A percentile compares a stretch with the other conserved stretches of the same genome.
Conservation (phyloP, 2,797 vertebrate species). For the Ibycter americanus region DNA sequence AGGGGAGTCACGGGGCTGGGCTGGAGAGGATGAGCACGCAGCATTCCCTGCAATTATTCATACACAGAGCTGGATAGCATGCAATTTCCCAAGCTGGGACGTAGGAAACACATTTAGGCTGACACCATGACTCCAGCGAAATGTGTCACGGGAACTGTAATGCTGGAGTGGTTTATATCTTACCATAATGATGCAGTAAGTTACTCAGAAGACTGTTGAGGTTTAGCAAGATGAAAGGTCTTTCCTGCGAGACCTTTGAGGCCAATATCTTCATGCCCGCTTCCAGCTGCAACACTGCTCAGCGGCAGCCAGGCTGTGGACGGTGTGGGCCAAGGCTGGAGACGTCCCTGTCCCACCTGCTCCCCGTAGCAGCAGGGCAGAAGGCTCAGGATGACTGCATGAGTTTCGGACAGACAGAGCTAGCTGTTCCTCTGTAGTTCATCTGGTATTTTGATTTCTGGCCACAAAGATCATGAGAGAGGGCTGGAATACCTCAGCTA, state of each 20-base stretch:
- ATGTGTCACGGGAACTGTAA: neutral
- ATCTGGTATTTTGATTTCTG: neutral
- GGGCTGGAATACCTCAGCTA: no score
- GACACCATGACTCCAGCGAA: neutral
- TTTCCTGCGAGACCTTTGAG: neutral
- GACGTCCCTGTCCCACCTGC: neutral
- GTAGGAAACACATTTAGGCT: neutral
- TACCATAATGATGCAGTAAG: neutral
- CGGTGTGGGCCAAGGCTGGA: neutral
- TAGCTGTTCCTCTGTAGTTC: neutral
- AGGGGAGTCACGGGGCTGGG: neutral
- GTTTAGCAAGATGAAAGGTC: neutral
- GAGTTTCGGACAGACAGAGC: neutral
- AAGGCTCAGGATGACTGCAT: neutral
- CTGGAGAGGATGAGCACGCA: neutral
- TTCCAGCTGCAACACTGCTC: neutral
- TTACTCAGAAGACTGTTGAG: neutral
- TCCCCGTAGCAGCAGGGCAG: neutral
- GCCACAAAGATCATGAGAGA: no score
- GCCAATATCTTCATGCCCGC: neutral
- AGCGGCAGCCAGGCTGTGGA: neutral
- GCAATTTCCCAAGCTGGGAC: neutral
- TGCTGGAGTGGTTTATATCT: neutral
- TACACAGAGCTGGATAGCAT: neutral
- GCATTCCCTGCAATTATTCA: neutral